These are phyloP conservation scores for Nipponacmea schrenckii DNA, from an alignment of 2,888 invertebrate species.

Conservation along the genomic window DNA sequence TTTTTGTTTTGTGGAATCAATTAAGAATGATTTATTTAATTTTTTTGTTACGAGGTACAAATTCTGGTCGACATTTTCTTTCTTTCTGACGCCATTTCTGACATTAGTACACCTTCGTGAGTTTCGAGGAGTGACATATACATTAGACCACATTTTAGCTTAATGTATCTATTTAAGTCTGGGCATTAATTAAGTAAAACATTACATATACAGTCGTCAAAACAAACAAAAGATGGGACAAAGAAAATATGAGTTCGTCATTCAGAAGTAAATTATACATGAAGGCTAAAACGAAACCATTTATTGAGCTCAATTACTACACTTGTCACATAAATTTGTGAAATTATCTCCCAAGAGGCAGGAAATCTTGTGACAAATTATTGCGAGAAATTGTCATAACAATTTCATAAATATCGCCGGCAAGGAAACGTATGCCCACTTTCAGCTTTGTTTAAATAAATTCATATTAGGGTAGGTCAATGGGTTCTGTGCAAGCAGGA, in stretches of 20 bases:
- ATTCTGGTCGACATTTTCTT: background rate
- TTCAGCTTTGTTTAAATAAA: too few species aligned
- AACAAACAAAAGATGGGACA: background rate
- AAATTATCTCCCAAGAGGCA: background rate
- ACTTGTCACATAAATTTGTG: background rate
- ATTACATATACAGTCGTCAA: background rate
- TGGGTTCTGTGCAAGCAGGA: too few species aligned
- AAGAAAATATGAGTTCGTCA: constrained; percentile 1
- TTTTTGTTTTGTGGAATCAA: background rate
- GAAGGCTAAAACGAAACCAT: constrained; percentile 4
- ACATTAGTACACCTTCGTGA: background rate
- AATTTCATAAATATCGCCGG: background rate
- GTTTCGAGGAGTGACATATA: background rate
- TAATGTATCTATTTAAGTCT: constrained; percentile 1
- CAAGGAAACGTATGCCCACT: too few species aligned
- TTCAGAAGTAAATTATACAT: background rate
- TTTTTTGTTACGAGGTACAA: too few species aligned
- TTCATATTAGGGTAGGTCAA: too few species aligned
- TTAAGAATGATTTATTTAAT: background rate
- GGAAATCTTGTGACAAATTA: background rate
- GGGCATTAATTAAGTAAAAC: constrained; percentile 1
- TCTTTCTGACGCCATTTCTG: background rate
- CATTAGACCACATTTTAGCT: constrained; percentile 1
- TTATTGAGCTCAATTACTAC: constrained; percentile 1
- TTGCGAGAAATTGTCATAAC: background rate